These are phyloP conservation scores for Sciurus vulgaris DNA, from an alignment of 2,797 vertebrate species.

Conservation along the genomic window DNA sequence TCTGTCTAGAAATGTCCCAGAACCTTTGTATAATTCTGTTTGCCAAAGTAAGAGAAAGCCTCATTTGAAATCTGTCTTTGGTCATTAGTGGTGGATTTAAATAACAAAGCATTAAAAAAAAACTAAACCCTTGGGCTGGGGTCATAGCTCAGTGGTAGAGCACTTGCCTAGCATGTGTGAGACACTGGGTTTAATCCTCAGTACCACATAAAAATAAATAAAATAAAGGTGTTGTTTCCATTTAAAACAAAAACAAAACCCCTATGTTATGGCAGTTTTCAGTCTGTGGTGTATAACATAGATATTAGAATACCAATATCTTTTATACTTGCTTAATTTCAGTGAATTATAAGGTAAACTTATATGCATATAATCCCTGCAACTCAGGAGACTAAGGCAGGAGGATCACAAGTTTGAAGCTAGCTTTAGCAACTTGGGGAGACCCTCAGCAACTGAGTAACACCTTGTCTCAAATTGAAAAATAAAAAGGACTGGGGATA, in stretches of 20 bases:
- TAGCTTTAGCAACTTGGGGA: background rate
- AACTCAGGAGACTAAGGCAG: background rate
- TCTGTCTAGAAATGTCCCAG: constrained; percentile 8
- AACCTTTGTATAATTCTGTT: background rate
- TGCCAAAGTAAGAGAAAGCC: background rate
- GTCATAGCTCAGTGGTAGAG: too few relatives aligned
- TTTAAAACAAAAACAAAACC: background rate
- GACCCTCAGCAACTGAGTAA: too few relatives aligned
- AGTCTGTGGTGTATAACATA: background rate
- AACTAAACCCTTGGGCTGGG: too few relatives aligned
- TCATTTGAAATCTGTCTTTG: background rate
- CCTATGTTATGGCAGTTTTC: background rate
- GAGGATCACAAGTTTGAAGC: background rate
- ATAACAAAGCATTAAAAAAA: background rate
- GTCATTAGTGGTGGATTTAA: background rate
- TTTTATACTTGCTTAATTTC: constrained; percentile 49
- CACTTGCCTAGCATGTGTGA: too few relatives aligned
- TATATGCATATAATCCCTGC: background rate
- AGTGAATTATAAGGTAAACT: constrained; percentile 25
- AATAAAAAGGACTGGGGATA: background rate
- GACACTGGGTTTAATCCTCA: too few relatives aligned
- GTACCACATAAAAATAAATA: too few relatives aligned
- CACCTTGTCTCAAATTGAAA: background rate
- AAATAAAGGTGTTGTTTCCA: too few relatives aligned
- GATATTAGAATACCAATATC: background rate